Evolutionary conservation across 2,888 invertebrate genomes (phyloP), one percentile per base, ranked within the genome.

Genomic region (Leptinotarsa tumamoca): DNA sequence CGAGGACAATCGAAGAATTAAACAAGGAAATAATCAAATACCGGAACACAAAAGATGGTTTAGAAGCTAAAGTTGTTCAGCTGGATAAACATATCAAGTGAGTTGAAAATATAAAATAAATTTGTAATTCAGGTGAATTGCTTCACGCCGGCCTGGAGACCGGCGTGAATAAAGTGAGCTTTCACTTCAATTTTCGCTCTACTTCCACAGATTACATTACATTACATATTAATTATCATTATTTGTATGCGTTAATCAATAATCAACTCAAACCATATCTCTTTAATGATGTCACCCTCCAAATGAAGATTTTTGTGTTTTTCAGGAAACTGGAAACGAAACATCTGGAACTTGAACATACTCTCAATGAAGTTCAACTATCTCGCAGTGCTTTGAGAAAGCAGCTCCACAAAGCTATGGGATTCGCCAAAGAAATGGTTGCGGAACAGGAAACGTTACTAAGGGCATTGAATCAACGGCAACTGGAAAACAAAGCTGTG

Each of bases 341-440:
- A 84, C 85, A 88, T 71, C 87, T 90, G 50, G 88, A 89, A 74
- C 79, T 90, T 51, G 90, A 90, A 77, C 89, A 87, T 77, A 84
- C 85, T 4, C 79, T 90, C 67, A 88, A 88, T 70, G 89, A 90
- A 49, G 87, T 90, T 15, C 90, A 90, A 83, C 83, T 90, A 58
- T 90, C 90, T 1, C 87, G 90, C 61, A 90, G 90, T 76, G 90
- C 90, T 10, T 89, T 90, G 67, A 89, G 90, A 72, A 89, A 90
- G 75, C 91, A 91, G 81, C 84, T 91, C 52, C 89, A 87, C 77
- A 90, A 90, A 83, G 90, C 90, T 0, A 90, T 90, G 84, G 85
- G 85, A 58, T 90, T 90, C 83, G 90, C 91, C 61, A 89, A 90
- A 80, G 90, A 91, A 79, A 86, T 91, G 74, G 89, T 91, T 2